These are phyloP conservation scores for Ectemnius lituratus DNA, from an alignment of 2,888 invertebrate species.

Conservation along the genomic window DNA sequence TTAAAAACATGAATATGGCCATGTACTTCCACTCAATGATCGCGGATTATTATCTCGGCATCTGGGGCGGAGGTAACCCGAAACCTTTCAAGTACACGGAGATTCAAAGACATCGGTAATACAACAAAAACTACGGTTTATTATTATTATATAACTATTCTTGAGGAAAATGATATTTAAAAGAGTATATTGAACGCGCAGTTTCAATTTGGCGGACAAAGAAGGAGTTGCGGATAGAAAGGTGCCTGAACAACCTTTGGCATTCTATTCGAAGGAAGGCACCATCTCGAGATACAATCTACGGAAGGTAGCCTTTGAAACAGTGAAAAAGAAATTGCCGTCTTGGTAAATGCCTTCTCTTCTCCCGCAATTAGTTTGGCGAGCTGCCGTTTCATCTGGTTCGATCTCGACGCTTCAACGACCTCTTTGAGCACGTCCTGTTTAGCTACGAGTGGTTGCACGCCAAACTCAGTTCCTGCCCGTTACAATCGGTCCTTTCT, in stretches of 20 bases:
- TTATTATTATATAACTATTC: not conserved
- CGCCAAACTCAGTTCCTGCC: constrained; percentile 96
- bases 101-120: constrained; percentile 91
- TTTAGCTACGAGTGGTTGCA: constrained; percentile 99
- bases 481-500: constrained; percentile 94
- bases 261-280: constrained; percentile 94
- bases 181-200: constrained; percentile 49
- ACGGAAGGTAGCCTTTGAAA: constrained; percentile 84
- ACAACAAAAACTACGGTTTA: constrained; percentile 1
- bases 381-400: constrained; percentile 97
- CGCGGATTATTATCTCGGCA: constrained; percentile 98
- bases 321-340: not conserved
- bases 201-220: constrained; percentile 90
- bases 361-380: constrained; percentile 84
- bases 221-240: constrained; percentile 95
- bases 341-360: not conserved
- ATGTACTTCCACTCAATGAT: constrained; percentile 98
- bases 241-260: constrained; percentile 95
- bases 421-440: constrained; percentile 93
- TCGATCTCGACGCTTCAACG: constrained; percentile 92
- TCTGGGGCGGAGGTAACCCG: constrained; percentile 96
- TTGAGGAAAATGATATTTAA: constrained; percentile 7
- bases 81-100: constrained; percentile 99
- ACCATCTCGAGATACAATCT: constrained; percentile 94
- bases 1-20: constrained; percentile 98